Evolutionary conservation across 2,888 invertebrate species (phyloP).

Genomic region (Zaprionus lineosus): DNA sequence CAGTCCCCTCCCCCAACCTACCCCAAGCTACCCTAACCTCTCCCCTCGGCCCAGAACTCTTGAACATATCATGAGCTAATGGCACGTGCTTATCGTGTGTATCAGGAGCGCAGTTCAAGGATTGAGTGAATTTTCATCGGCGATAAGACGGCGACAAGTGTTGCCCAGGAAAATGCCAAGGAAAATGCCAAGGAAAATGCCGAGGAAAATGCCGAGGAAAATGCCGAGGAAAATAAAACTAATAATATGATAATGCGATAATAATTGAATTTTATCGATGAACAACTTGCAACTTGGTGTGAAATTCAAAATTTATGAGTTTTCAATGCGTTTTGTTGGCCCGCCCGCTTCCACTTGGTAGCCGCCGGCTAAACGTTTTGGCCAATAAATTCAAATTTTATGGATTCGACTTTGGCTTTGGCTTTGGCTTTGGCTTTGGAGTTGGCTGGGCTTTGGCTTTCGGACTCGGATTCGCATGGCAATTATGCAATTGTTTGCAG

Average conservation of each 20-base stretch:
- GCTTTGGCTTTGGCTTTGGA: no score
- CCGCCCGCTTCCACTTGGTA: slow-evolving; percentile 6
- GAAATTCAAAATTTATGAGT: slow-evolving; percentile 47
- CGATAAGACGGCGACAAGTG: slow-evolving; percentile 41
- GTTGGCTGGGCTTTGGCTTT: no score
- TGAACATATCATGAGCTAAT: slow-evolving; percentile 46
- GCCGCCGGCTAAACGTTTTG: slow-evolving; percentile 44
- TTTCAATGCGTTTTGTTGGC: slow-evolving; percentile 32
- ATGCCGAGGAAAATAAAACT: neutral
- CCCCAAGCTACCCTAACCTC: no score
- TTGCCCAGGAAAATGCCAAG: slow-evolving; percentile 23
- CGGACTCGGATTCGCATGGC: slow-evolving; percentile 46
- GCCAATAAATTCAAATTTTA: slow-evolving; percentile 63
- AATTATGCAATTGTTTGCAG: slow-evolving; percentile 77
- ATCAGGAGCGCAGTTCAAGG: slow-evolving; percentile 56
- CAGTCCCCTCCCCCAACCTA: no score
- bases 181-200: neutral
- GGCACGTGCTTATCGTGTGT: slow-evolving; percentile 73
- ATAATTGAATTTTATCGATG: no score
- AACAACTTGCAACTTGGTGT: no score
- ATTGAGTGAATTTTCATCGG: slow-evolving; percentile 54
- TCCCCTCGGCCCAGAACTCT: no score
- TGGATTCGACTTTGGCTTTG: no score
- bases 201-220: neutral
- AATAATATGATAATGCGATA: slow-evolving; percentile 37